Conservation (phyloP, 2,888 invertebrate genomes). For the Dusona sp. region DNA sequence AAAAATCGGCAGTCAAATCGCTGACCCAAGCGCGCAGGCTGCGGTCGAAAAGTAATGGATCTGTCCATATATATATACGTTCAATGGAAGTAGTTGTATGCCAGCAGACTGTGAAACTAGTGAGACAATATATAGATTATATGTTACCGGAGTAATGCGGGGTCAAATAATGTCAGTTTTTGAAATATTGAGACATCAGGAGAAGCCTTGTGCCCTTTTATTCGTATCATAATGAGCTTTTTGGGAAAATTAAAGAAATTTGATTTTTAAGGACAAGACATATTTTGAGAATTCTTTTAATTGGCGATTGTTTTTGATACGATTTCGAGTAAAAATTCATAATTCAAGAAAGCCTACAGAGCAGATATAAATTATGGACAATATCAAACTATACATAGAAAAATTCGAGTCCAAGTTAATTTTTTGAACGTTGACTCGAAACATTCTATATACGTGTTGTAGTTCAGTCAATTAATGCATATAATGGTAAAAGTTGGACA, state of each 20-base stretch:
- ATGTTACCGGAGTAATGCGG: not conserved
- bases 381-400: not conserved
- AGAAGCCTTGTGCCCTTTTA: not conserved
- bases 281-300: not conserved
- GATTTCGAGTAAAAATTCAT: not conserved
- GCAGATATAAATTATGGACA: not conserved
- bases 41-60: too few species aligned
- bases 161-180: not conserved
- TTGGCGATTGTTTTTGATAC: not conserved
- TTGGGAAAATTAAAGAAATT: not conserved
- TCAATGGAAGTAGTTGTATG: not conserved
- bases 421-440: not conserved
- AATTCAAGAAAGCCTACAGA: not conserved
- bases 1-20: not conserved
- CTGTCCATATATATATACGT: not conserved
- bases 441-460: slow-evolving; percentile 3
- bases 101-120: slow-evolving; percentile 39
- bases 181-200: not conserved
- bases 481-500: slow-evolving; percentile 9
- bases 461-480: not conserved
- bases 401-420: not conserved
- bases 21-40: too few species aligned
- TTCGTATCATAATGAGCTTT: not conserved
- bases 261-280: not conserved
- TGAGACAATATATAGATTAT: slow-evolving; percentile 10